phyloP scores from a whole-genome alignment of 2,113 vertebrate genomes.

The Ibidorhyncha struthersii region DNA sequence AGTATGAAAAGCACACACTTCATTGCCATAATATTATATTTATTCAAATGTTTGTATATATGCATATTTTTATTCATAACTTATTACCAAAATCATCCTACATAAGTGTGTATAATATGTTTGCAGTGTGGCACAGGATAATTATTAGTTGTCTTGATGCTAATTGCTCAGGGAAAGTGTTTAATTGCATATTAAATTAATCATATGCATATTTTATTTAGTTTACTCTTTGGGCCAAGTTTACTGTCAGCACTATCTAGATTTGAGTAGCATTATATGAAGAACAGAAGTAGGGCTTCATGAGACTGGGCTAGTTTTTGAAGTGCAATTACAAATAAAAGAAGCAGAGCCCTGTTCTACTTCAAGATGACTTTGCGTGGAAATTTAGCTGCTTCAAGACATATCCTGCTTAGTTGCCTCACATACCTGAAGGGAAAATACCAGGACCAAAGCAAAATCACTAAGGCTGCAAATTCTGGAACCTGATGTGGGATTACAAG shows the following conservation, averaged over 20 bases:
- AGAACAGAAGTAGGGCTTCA: background rate
- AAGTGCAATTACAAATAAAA: background rate
- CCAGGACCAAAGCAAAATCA: background rate
- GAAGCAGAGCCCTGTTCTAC: background rate
- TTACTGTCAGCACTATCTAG: background rate
- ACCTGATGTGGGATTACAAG: background rate
- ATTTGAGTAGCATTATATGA: background rate
- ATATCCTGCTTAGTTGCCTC: background rate
- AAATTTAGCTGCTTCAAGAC: too few relatives aligned
- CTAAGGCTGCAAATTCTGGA: background rate
- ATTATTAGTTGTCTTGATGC: conserved; percentile 58
- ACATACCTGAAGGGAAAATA: background rate
- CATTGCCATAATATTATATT: background rate
- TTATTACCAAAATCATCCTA: conserved; percentile 34
- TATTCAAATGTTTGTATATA: conserved; percentile 6
- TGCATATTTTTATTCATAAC: conserved; percentile 27
- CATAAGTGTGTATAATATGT: background rate
- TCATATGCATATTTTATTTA: conserved; percentile 41
- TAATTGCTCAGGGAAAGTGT: conserved; percentile 45
- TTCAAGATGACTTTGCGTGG: too few relatives aligned
- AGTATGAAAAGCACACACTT: background rate
- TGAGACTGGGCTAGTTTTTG: background rate
- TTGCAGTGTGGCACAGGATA: background rate
- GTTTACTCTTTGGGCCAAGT: conserved; percentile 28
- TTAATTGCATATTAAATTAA: conserved; percentile 57